A percentile compares a stretch with the other conserved stretches of the same genome.
These are phyloP conservation scores for Denticeps clupeoides DNA, from an alignment of 2,797 vertebrate genomes.

Conservation along the genomic window DNA sequence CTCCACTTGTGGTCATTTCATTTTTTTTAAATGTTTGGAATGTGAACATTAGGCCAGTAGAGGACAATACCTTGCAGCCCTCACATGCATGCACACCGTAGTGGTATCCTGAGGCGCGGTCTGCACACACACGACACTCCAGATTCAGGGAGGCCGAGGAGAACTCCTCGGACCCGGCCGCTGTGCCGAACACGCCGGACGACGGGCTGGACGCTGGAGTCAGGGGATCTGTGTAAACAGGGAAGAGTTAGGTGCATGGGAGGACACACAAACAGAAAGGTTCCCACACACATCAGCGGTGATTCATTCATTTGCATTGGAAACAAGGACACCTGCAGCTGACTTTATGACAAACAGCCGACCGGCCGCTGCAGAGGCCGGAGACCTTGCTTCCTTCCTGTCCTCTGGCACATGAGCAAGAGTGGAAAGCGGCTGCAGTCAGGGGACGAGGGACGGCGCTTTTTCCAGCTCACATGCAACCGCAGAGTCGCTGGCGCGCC, in stretches of 20 bases:
- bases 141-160: conserved; percentile 67
- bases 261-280: neutral
- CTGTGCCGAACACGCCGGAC: conserved; percentile 60
- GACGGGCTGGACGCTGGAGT: conserved; percentile 92
- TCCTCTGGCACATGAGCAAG: neutral
- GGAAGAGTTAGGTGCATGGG: neutral
- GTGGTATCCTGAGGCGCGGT: conserved; percentile 93
- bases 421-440: neutral
- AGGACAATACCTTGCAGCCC: conserved; percentile 94
- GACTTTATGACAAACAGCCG: neutral
- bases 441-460: conserved; percentile 10
- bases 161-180: conserved; percentile 64
- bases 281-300: no score
- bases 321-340: no score
- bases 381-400: neutral
- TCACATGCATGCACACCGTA: conserved; percentile 95
- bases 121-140: conserved; percentile 90
- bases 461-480: neutral
- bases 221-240: conserved; percentile 63
- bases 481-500: neutral
- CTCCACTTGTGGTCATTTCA: no score
- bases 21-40: no score
- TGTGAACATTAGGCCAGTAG: no score
- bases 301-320: no score
- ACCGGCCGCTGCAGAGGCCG: neutral